A percentile compares a stretch with the other conserved stretches of the same genome.
Conservation (phyloP, 2,113 vertebrate genomes). For the Chamaea fasciata region DNA sequence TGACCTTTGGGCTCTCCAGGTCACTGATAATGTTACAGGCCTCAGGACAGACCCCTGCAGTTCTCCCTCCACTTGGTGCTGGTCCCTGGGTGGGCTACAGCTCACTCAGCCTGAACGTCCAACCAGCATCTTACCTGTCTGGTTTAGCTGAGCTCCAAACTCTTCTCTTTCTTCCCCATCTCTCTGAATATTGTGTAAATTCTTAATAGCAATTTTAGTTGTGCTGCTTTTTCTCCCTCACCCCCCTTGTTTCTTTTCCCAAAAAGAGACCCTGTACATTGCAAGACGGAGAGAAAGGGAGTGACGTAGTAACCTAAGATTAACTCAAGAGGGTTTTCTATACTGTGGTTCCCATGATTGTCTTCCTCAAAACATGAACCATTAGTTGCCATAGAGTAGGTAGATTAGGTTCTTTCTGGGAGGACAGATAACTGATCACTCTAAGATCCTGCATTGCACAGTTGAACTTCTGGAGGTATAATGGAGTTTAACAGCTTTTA, state of each 20-base stretch:
- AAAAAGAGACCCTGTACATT: accelerated
- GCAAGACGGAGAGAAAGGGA: background rate
- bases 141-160: background rate
- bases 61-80: background rate
- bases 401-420: background rate
- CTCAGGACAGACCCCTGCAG: background rate
- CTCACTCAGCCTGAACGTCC: background rate
- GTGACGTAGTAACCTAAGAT: background rate
- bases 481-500: background rate
- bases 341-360: background rate
- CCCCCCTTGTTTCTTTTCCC: accelerated
- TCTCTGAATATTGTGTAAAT: background rate
- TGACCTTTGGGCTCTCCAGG: accelerated
- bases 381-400: background rate
- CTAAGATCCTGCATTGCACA: background rate
- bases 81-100: background rate
- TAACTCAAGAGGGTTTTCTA: background rate
- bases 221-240: background rate
- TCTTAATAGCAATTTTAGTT: background rate
- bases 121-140: background rate
- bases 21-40: background rate
- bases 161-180: background rate
- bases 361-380: background rate
- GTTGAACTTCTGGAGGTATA: background rate
- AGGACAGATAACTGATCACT: background rate